These are phyloP conservation scores for Nemopilema nomurai DNA, from an alignment of 30 jellyfish, hydroid and myxozoan species.

Conservation along the genomic window DNA sequence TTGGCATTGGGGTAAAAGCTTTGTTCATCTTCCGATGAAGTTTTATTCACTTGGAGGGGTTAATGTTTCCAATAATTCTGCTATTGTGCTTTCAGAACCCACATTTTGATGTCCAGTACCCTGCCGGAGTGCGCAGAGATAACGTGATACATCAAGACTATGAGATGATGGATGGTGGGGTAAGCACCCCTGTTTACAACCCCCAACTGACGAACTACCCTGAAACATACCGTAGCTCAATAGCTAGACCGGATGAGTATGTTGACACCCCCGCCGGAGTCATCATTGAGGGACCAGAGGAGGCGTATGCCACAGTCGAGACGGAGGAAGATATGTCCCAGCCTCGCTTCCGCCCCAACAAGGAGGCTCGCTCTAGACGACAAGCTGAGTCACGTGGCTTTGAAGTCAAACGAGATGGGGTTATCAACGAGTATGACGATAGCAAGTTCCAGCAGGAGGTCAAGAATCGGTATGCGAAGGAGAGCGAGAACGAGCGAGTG, in stretches of 20 bases:
- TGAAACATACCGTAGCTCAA: slow-evolving; percentile 54
- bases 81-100: slow-evolving; percentile 71
- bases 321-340: slow-evolving; percentile 26
- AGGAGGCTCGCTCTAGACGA: slow-evolving; percentile 28
- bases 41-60: too few relatives aligned
- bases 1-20: too few relatives aligned
- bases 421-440: slow-evolving; percentile 10
- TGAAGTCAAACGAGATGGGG: slow-evolving; percentile 39
- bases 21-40: too few relatives aligned
- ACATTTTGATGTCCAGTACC: slow-evolving; percentile 87
- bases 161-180: slow-evolving; percentile 51
- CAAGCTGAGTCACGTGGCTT: slow-evolving; percentile 17
- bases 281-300: slow-evolving; percentile 51
- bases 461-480: slow-evolving; percentile 10
- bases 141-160: slow-evolving; percentile 50
- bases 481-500: neutral
- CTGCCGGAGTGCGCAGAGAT: slow-evolving; percentile 93
- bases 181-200: slow-evolving; percentile 43
- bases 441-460: slow-evolving; percentile 24
- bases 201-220: slow-evolving; percentile 36
- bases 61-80: neutral
- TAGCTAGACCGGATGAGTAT: slow-evolving; percentile 53
- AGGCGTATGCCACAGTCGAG: slow-evolving; percentile 10
- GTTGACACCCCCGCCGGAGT: slow-evolving; percentile 38
- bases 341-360: neutral